Base-by-base conservation (phyloP, 2,888 invertebrate genomes). In the Drosophila lacicola region DNA sequence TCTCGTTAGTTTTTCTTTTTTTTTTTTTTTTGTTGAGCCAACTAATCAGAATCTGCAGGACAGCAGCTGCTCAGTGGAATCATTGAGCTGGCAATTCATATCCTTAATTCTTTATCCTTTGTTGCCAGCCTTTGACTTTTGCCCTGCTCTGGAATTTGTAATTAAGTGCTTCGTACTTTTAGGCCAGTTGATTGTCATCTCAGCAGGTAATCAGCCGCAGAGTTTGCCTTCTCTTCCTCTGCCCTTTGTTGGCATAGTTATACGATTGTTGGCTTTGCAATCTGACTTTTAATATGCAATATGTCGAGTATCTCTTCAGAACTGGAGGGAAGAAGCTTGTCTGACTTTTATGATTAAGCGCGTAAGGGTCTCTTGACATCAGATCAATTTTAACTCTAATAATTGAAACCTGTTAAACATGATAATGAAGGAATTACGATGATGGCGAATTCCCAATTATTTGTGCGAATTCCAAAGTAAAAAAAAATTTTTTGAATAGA, bases 21-120 rank as follows among this genome's bases (percentile, higher is more conserved):
- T 11, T 29, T 34, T 14, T 11, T 19, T 45, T 36, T 44, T 34
- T 61, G 53, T 39, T 36, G 42, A 21, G 34, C 25, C 39, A 60
- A 64, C 75, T 77, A 75, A 75, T 75, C 72, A 77, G 57, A 33
- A 58, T 55, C 58, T 61, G 29, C 47, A 66, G 69, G 42, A 53
- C 56, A 57, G 17, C 44, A 21, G 42, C 51, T 45, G 36, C 47
- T 21, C 39, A 33, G 17, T 39, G n/a, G 19, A 72, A 42, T 75
- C 67, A 60, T 60, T 72, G 73, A 77, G 60, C 51, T 55, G 70
- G 41, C 63, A 67, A 67, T 63, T 67, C 58, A 77, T 67, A 77
- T 66, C 42, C 56, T 25, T 54, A 62, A 56, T 53, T 42, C 41
- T 25, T 57, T 14, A 34, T 34, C 53, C 57, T 65, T 64, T 73